Percentiles rank a stretch among this genome's conserved stretches.
phyloP scores from a whole-genome alignment of 2,113 vertebrate species.

The Protobothrops flavoviridis region DNA sequence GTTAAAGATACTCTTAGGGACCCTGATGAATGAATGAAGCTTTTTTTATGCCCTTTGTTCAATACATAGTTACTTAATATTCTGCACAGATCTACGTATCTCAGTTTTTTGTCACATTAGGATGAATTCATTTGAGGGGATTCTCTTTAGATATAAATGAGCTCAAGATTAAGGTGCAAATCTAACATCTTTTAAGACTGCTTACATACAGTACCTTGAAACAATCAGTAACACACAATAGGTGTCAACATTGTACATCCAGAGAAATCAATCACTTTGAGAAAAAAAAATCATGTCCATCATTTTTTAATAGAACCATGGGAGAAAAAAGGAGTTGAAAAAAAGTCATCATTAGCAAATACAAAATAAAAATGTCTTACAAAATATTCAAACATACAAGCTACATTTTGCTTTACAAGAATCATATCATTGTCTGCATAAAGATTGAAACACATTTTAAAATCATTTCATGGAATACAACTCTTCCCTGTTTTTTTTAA shows the following conservation, averaged over 20 bases:
- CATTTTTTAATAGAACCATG: slow-evolving; percentile 52
- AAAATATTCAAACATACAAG: slow-evolving; percentile 36
- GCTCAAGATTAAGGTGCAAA: background rate
- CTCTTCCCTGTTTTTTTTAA: background rate
- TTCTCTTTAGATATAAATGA: background rate
- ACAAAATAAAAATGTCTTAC: slow-evolving; percentile 40
- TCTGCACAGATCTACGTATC: background rate
- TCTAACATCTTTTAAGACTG: background rate
- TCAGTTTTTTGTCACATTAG: background rate
- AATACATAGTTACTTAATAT: background rate
- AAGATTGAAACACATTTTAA: slow-evolving; percentile 24
- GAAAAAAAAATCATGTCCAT: slow-evolving; percentile 45
- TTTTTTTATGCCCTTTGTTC: background rate
- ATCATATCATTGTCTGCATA: slow-evolving; percentile 35
- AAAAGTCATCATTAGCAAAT: slow-evolving; percentile 31
- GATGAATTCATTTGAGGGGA: background rate
- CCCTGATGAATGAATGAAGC: background rate
- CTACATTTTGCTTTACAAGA: slow-evolving; percentile 29
- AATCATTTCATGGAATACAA: background rate
- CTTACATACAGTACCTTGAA: background rate
- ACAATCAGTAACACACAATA: slow-evolving; percentile 52
- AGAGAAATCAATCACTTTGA: slow-evolving; percentile 52
- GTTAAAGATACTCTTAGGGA: background rate
- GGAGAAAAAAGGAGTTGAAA: slow-evolving; percentile 54
- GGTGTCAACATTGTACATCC: slow-evolving; percentile 52